Evolutionary conservation across 2,888 invertebrate species (phyloP).

Genomic region (Dyspetes luteomarginatus): DNA sequence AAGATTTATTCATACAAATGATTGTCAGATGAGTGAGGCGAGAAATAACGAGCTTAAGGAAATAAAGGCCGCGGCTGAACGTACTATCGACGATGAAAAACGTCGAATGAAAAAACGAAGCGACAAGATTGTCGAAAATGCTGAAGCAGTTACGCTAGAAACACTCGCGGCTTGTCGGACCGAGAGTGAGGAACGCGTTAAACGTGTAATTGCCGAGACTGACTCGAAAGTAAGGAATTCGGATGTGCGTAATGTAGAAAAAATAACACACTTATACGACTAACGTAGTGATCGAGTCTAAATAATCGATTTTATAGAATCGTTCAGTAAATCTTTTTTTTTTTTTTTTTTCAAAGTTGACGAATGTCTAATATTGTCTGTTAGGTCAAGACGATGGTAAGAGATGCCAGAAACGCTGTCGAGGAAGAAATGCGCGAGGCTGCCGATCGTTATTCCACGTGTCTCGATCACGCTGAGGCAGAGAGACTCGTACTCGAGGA

Average conservation of each 20-base stretch:
- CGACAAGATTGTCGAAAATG: constrained; percentile 76
- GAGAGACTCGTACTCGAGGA: constrained; percentile 74
- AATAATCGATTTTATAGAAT: background rate
- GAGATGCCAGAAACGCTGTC: constrained; percentile 72
- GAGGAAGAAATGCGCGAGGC: constrained; percentile 76
- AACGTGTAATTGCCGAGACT: constrained; percentile 76
- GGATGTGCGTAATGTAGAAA: constrained; percentile 64
- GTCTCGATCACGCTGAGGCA: constrained; percentile 73
- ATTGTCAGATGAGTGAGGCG: constrained; percentile 70
- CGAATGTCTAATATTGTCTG: background rate
- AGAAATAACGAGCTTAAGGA: constrained; percentile 74
- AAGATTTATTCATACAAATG: background rate
- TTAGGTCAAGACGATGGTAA: constrained; percentile 75
- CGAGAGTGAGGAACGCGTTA: constrained; percentile 77
- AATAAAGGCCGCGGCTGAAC: constrained; percentile 69
- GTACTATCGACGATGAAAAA: constrained; percentile 75
- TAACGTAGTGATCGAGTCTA: background rate
- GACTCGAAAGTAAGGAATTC: constrained; percentile 76
- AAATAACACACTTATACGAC: constrained; percentile 34
- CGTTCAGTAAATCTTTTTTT: background rate
- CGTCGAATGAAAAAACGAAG: constrained; percentile 73
- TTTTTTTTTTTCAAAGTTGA: background rate
- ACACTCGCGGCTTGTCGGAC: constrained; percentile 77
- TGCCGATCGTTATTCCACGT: constrained; percentile 73
- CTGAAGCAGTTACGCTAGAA: constrained; percentile 77